Conservation (phyloP, 2,113 vertebrate species). For the Amphiprion ocellaris region DNA sequence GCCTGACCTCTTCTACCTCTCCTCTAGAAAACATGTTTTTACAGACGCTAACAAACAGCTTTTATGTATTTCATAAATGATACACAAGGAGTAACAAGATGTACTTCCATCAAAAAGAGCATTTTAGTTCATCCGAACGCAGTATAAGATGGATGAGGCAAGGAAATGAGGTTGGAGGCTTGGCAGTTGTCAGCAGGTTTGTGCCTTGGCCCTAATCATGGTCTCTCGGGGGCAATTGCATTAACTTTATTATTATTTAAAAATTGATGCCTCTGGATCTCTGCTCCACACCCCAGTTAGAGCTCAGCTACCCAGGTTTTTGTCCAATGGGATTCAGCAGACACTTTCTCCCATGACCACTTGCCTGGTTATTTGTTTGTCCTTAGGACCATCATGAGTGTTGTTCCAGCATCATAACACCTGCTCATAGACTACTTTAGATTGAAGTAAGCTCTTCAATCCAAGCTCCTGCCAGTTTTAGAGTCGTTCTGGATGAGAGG, state of each 20-base stretch:
- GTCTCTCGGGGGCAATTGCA: not conserved
- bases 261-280: conserved; percentile 13
- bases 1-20: not conserved
- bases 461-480: not conserved
- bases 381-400: not conserved
- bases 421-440: not conserved
- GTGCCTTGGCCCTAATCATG: conserved; percentile 29
- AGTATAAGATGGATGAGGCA: not conserved
- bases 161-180: not conserved
- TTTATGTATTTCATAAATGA: not conserved
- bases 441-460: not conserved
- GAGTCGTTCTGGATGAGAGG: not conserved
- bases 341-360: conserved; percentile 2
- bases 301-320: conserved; percentile 34
- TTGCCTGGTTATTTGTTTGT: conserved; percentile 15
- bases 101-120: not conserved
- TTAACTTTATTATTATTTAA: conserved; percentile 31
- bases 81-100: not conserved
- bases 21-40: not conserved
- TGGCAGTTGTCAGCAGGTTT: conserved; percentile 31
- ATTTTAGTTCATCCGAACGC: conserved; percentile 35
- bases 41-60: not conserved
- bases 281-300: conserved; percentile 33
- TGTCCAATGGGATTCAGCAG: not conserved
- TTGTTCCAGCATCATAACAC: not conserved